These are phyloP conservation scores for Danio choprae DNA, from an alignment of 2,797 vertebrate genomes.

Conservation along the genomic window DNA sequence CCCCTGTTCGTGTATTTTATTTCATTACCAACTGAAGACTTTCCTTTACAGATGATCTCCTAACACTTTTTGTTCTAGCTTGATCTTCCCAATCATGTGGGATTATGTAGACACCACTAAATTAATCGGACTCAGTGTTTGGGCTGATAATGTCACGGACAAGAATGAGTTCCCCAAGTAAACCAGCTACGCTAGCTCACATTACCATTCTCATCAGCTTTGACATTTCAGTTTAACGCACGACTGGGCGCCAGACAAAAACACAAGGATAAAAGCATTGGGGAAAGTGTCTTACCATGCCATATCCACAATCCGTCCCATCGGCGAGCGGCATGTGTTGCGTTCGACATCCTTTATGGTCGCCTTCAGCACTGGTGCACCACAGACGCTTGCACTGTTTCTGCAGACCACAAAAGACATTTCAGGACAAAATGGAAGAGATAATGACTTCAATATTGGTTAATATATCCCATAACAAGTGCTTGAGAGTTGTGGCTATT, in stretches of 20 bases:
- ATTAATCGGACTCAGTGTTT: constrained; percentile 6
- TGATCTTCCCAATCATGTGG: background rate
- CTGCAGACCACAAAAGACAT: constrained; percentile 69
- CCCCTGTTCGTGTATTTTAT: constrained; percentile 6
- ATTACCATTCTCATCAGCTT: constrained; percentile 32
- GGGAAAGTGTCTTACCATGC: constrained; percentile 85
- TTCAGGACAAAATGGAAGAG: constrained; percentile 4
- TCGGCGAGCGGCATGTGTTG: constrained; percentile 98
- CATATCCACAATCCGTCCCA: constrained; percentile 90
- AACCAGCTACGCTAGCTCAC: constrained; percentile 31
- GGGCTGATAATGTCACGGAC: background rate
- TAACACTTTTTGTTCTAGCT: background rate
- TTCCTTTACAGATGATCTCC: background rate
- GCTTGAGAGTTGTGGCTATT: background rate
- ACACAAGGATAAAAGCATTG: constrained; percentile 32
- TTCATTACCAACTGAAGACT: background rate
- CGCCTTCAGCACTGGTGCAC: constrained; percentile 93
- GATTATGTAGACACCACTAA: constrained; percentile 15
- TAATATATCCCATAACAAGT: background rate
- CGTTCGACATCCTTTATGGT: constrained; percentile 92
- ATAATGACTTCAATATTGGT: constrained; percentile 9
- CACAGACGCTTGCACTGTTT: constrained; percentile 95
- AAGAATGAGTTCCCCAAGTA: background rate
- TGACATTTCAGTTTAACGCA: constrained; percentile 51
- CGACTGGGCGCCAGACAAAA: constrained; percentile 40